A percentile compares a stretch with the other conserved stretches of the same genome.
phyloP scores from a whole-genome alignment of 2,888 invertebrate species.

The Eilema sororculum region DNA sequence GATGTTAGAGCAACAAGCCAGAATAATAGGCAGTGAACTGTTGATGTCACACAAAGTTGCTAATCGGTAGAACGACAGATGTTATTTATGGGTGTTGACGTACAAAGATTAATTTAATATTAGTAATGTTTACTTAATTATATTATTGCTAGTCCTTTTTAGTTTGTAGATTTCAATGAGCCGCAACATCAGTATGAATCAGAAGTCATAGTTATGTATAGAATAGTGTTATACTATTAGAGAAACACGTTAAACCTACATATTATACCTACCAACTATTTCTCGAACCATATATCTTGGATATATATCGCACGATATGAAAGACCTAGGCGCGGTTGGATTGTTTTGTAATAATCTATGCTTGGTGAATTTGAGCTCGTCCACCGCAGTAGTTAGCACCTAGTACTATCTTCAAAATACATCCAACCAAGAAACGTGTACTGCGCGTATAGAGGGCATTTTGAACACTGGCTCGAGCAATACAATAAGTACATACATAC shows the following conservation, averaged over 20 bases:
- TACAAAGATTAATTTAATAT: slow-evolving; percentile 1
- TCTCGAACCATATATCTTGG: too few species aligned
- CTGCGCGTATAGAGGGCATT: too few species aligned
- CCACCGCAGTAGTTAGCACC: too few species aligned
- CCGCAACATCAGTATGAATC: not conserved
- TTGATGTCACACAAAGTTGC: slow-evolving; percentile 3
- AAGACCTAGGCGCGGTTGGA: too few species aligned
- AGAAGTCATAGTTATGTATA: not conserved
- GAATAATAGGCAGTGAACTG: not conserved
- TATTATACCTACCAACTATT: too few species aligned
- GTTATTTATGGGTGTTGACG: slow-evolving; percentile 1
- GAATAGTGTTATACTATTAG: not conserved
- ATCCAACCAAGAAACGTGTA: too few species aligned
- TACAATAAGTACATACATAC: too few species aligned
- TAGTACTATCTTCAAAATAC: too few species aligned
- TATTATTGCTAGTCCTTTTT: not conserved
- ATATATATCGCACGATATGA: too few species aligned
- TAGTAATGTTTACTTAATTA: not conserved
- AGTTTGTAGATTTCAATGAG: not conserved
- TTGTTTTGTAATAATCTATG: too few species aligned
- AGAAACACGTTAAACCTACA: not conserved
- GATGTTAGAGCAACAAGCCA: not conserved
- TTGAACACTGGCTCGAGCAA: too few species aligned
- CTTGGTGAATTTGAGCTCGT: too few species aligned
- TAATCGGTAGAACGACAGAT: not conserved